Evolutionary conservation across 2,113 vertebrate genomes (phyloP), one percentile per base, ranked within the genome.

Genomic region (Malaclemys terrapin): DNA sequence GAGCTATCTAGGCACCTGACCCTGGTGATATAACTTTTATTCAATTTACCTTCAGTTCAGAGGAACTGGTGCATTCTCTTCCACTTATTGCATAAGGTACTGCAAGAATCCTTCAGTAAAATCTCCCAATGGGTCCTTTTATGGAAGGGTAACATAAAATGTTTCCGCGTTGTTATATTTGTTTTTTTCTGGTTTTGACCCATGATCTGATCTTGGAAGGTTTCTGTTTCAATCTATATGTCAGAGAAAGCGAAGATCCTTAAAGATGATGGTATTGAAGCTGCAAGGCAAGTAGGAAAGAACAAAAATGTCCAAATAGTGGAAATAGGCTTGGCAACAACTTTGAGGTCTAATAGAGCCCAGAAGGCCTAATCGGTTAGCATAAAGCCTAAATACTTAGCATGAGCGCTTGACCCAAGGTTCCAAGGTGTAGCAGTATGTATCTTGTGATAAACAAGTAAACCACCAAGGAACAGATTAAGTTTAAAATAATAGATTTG

Each of bases 1-100:
- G 92, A 96, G 94, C 69, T 96, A 96, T 87, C 95, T 93, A 91
- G 94, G 82, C 96, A 69, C 62, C 80, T 75, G 94, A 92, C 83
- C 90, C 84, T 47, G 35, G 56, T 72, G 80, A 90, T 7, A 65
- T 0, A 94, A 90, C 56, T 31, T 59, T 29, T 82, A 69, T 94
- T 88, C 78, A 54, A 84, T 88, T 91, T 96, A 56, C 79, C 80
- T 85, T 72, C 78, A 80, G 81, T 87, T 88, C 89, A 94, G 90
- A 88, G 91, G 93, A 97, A 96, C 84, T 45, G 89, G 53, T 31
- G 83, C 80, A 31, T 79, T 91, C 93, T 27, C 87, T 29, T 3
- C 53, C 87, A 83, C 83, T 89, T 84, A 62, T 84, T 59, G 87
- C 42, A 86, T 42, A 45, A 86, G 62, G 47, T 91, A 82, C 4